phyloP scores from a whole-genome alignment of 2,888 invertebrate species.

The Physocephala rufipes region DNA sequence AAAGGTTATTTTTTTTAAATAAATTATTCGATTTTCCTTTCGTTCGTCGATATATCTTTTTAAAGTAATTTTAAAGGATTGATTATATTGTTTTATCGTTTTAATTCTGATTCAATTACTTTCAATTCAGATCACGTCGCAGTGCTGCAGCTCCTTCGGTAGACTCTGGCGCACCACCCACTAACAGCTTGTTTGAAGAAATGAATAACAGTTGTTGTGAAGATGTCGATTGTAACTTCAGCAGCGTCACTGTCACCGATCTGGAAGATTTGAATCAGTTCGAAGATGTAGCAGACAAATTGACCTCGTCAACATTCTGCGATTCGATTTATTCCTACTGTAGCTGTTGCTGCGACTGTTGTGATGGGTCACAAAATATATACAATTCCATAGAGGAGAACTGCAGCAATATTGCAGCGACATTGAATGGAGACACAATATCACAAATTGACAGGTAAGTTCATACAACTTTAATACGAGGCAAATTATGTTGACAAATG shows the following conservation, averaged over 20 bases:
- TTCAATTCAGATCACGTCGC: constrained; percentile 49
- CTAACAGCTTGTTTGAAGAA: constrained; percentile 48
- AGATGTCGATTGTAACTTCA: constrained; percentile 52
- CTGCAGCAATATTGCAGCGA: neutral
- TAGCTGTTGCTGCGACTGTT: constrained; percentile 72
- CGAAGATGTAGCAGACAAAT: neutral
- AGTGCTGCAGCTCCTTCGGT: constrained; percentile 46
- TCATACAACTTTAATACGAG: neutral
- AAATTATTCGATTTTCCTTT: neutral
- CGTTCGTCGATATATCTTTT: neutral
- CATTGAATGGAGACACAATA: constrained; percentile 39
- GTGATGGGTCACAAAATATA: constrained; percentile 65
- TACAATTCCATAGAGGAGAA: constrained; percentile 58
- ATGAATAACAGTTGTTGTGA: constrained; percentile 39
- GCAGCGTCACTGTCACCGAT: constrained; percentile 57
- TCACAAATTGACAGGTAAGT: constrained; percentile 61
- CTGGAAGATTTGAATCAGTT: constrained; percentile 48
- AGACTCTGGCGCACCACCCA: constrained; percentile 44
- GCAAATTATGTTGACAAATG: too few relatives aligned
- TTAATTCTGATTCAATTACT: constrained; percentile 8
- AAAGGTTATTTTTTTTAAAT: constrained; percentile 63
- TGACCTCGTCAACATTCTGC: constrained; percentile 63
- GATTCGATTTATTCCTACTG: constrained; percentile 72
- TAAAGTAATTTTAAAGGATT: neutral
- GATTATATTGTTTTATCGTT: too few relatives aligned